Conservation (phyloP, 1,140 invertebrate genomes). For the Rhagoletis zephyria region DNA sequence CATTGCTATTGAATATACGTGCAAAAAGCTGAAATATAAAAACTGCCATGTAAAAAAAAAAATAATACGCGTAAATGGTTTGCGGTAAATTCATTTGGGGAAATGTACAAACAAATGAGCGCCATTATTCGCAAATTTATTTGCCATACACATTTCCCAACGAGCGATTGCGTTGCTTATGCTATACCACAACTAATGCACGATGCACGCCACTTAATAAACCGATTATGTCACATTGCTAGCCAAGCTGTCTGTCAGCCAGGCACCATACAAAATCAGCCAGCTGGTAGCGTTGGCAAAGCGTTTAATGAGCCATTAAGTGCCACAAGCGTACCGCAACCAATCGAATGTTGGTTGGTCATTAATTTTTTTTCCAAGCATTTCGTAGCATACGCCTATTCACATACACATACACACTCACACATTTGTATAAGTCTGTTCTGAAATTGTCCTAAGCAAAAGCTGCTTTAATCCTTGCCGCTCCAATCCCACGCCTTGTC, state of each 20-base stretch:
- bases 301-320: conserved; percentile 43
- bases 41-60: not conserved
- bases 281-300: not conserved
- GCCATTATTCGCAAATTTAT: not conserved
- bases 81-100: conserved; percentile 31
- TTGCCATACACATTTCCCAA: not conserved
- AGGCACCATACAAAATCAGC: not conserved
- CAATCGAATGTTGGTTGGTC: conserved; percentile 41
- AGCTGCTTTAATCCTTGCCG: not conserved
- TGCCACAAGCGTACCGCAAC: conserved; percentile 5
- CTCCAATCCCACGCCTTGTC: not conserved
- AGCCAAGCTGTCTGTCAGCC: not conserved
- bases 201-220: conserved; percentile 27
- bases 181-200: not conserved
- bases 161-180: not conserved
- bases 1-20: not conserved
- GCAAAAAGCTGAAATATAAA: not conserved
- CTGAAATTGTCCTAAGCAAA: not conserved
- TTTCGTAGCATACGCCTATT: not conserved
- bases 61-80: not conserved
- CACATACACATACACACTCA: not conserved
- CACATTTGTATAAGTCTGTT: not conserved
- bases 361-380: not conserved
- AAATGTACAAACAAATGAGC: conserved; percentile 28
- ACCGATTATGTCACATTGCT: conserved; percentile 31